Base-by-base conservation (phyloP, 2,888 invertebrate genomes). In the Drosophila cognata region DNA sequence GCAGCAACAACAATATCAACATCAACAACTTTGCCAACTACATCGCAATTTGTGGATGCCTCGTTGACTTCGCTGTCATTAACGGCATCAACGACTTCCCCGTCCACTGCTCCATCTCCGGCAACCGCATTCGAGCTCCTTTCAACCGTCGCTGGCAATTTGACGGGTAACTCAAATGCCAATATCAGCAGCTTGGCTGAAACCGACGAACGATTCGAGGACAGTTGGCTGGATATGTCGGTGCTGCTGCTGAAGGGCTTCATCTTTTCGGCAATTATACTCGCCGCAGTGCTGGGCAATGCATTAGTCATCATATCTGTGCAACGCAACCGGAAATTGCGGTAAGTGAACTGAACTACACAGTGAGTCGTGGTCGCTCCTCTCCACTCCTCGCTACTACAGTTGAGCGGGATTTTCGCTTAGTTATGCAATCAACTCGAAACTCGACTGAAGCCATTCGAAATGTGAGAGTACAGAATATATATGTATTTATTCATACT, bases 271-370 rank as follows among this genome's bases (percentile, higher is more conserved):
- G 95, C 95, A 82, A 98, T 98, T 92, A 98, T 98, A 91, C 94
- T 97, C 66, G 96, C 97, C 80, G 98, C 98, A 36, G 95, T 98
- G 25, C 95, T 98, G 66, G 99, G 98, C 62, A 99, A 99, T 94
- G 96, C 98, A 3, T 94, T 99, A 80, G 98, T 99, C 88, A 93
- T 93, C 77, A 93, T 93, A 74, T 93, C 93, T 38, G 93, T 93
- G 71, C 93, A 93, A 71, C 92, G 93, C 71, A 93, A 93, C 90
- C 91, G 93, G 57, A 93, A 93, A 87, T 89, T 93, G 82, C 92
- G 93, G 93, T 93, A 90, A 91, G 92, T 88, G n/a, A 67, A 62
- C 8, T 41, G 21, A 33, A 43, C 21, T 25, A 4, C 51, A 16
- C 16, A 16, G 4, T 2, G 50, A 16, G 7, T 16, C 7, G 16